A percentile compares a stretch with the other conserved stretches of the same genome.
phyloP scores from a whole-genome alignment of 2,888 invertebrate genomes.

The Lycaena phlaeas region DNA sequence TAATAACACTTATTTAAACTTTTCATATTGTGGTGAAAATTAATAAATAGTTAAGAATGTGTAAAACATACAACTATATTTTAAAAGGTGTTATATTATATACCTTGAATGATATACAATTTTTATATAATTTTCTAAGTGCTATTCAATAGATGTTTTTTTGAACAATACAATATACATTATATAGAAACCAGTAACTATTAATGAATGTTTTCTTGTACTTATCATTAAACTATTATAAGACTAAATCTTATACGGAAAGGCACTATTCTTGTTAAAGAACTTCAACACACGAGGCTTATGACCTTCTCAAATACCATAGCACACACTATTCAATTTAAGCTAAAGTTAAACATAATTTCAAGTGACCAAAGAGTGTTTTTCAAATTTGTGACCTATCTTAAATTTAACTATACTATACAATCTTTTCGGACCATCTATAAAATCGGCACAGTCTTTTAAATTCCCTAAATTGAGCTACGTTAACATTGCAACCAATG shows the following conservation, averaged over 20 bases:
- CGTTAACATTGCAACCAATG: neutral
- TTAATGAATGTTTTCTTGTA: neutral
- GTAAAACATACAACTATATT: neutral
- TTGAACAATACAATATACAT: neutral
- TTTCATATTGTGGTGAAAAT: neutral
- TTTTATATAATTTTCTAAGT: neutral
- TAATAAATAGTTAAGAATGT: neutral
- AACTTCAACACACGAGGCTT: constrained; percentile 16
- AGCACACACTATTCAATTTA: constrained; percentile 3
- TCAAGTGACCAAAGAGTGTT: constrained; percentile 4
- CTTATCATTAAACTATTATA: neutral
- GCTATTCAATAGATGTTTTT: constrained; percentile 2
- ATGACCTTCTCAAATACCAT: constrained; percentile 1
- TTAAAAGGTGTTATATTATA: neutral
- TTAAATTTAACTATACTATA: neutral
- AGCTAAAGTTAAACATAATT: constrained; percentile 5
- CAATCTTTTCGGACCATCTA: constrained; percentile 1
- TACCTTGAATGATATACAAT: neutral
- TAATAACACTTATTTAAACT: constrained; percentile 3
- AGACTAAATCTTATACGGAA: constrained; percentile 26
- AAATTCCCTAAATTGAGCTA: constrained; percentile 27
- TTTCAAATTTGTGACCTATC: neutral
- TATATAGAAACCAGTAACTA: neutral
- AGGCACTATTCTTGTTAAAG: constrained; percentile 63
- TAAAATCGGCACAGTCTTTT: constrained; percentile 36